Evolutionary conservation across 2,888 invertebrate genomes (phyloP), one percentile per base, ranked within the genome.

Genomic region (Chrysolina oricalcia): DNA sequence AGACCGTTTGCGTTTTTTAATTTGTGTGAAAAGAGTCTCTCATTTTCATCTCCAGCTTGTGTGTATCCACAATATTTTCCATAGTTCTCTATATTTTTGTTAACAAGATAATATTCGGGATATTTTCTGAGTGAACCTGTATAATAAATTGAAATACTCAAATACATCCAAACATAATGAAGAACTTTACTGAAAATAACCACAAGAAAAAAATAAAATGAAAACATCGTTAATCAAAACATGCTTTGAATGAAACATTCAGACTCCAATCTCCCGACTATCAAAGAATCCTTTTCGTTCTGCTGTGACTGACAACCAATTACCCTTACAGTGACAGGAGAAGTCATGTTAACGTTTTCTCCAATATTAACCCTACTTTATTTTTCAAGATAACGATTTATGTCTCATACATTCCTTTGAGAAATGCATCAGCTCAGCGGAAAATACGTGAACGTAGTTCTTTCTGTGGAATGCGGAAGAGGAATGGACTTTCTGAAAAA

Each of bases 381-480:
- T 69, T 17, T 68, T 64, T 23, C 15, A 27, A 35, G 13, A 53
- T 66, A 65, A 35, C 23, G 21, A 67, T 72, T 65, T 73, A 48
- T 73, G 43, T 65, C 65, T 65, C n/a, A 21, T 43, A 17, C 68
- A 50, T 53, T 53, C 53, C 40, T 59, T 6, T 68, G 11, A 70
- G 83, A 80, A 81, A 93, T 93, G 93, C 92, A 93, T 83, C 92
- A 93, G 84, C 88, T 93, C 80, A 88, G 89, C 73, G 92, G 92
- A 77, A 91, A 91, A 76, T 91, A 91, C 83, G 91, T 93, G 74
- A 93, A 93, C 87, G 91, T 94, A 81, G 92, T 93, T 77, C 88
- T 94, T 70, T 92, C 92, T 77, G 90, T 94, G 41, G 93, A 92
- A 88, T 93, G 93, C 89, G 93, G 93, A 79, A 91, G 92, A 84